phyloP scores from a whole-genome alignment of 2,888 invertebrate genomes.

The Sympetrum striolatum region DNA sequence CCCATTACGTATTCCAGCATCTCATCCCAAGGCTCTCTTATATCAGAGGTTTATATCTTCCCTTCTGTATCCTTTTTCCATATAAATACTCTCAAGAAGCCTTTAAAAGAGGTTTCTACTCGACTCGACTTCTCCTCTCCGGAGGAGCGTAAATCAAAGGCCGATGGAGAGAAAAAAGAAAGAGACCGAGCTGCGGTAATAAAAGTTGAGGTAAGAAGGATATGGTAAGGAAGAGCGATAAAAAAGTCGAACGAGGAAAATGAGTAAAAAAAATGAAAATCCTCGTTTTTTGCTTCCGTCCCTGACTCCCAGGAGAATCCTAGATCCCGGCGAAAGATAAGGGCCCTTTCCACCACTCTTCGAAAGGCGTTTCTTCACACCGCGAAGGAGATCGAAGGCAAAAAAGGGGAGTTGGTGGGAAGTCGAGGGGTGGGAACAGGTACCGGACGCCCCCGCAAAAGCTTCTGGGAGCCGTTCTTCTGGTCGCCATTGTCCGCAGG shows the following conservation, averaged over 20 bases:
- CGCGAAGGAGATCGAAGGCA: not conserved
- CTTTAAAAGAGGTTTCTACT: not conserved
- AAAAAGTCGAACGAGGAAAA: not conserved
- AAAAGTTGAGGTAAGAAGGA: not conserved
- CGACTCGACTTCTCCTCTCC: not conserved
- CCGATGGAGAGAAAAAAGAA: not conserved
- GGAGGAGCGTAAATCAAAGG: not conserved
- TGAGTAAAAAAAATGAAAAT: not conserved
- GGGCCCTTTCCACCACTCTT: not conserved
- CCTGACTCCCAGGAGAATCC: not conserved
- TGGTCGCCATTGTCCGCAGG: not conserved
- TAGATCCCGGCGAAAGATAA: conserved; percentile 6
- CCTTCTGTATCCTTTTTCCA: not conserved
- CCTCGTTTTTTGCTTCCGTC: not conserved
- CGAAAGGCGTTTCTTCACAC: not conserved
- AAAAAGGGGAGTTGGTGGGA: not conserved
- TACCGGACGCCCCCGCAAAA: not conserved
- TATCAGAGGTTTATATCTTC: not conserved
- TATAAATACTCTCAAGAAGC: not conserved
- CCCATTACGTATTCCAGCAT: too few species aligned
- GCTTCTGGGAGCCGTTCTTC: not conserved
- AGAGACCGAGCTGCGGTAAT: not conserved
- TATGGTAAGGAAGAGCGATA: not conserved
- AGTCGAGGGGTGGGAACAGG: not conserved
- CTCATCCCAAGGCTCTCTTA: not conserved